These are phyloP conservation scores for Rhipidura dahli DNA, from an alignment of 2,113 vertebrate genomes.

Conservation along the genomic window DNA sequence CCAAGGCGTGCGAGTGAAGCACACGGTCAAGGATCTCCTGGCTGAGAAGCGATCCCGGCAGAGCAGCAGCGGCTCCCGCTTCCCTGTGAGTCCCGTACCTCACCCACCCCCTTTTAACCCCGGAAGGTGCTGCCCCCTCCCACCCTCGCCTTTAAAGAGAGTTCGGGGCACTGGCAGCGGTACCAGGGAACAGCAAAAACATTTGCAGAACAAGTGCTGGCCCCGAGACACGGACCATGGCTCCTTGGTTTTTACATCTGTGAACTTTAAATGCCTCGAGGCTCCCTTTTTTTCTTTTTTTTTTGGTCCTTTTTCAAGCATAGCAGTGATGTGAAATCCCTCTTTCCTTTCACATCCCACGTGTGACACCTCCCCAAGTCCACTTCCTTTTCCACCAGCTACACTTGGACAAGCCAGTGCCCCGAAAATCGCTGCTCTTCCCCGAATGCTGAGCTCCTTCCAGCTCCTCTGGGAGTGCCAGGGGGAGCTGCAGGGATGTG, in stretches of 20 bases:
- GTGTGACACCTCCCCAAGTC: neutral
- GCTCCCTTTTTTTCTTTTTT: no score
- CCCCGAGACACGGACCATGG: neutral
- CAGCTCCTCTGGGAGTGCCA: neutral
- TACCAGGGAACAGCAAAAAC: neutral
- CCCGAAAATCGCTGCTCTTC: neutral
- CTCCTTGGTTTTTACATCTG: neutral
- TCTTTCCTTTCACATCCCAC: neutral
- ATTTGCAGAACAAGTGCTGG: no score
- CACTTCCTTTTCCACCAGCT: neutral
- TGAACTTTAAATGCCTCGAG: neutral
- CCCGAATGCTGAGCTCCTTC: neutral
- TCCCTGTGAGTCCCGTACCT: conserved; percentile 76
- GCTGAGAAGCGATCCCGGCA: conserved; percentile 90
- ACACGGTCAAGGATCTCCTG: conserved; percentile 95
- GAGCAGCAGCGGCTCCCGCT: conserved; percentile 77
- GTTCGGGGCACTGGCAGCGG: fast-evolving
- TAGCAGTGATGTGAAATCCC: neutral
- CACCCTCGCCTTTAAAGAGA: neutral
- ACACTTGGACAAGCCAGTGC: neutral
- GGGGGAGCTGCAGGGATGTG: neutral
- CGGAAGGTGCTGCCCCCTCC: fast-evolving
- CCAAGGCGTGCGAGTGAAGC: conserved; percentile 94
- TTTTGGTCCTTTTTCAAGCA: fast-evolving
- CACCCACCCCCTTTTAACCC: fast-evolving